phyloP scores from a whole-genome alignment of 2,888 invertebrate species.

The Lycophotia porphyrea region DNA sequence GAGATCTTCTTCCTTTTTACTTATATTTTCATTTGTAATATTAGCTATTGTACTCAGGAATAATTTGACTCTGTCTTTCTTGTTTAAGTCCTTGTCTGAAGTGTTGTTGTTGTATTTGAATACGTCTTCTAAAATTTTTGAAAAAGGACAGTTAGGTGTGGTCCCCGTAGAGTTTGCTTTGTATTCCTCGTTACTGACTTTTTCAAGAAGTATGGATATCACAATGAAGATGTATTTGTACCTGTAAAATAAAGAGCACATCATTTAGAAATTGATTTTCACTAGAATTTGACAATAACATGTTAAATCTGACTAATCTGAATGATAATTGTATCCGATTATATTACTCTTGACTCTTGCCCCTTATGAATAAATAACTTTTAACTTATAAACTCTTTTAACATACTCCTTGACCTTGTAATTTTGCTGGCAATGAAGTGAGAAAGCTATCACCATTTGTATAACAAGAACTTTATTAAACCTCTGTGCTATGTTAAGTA shows the following conservation, averaged over 20 bases:
- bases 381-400: slow-evolving; percentile 4
- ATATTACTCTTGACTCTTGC: slow-evolving; percentile 10
- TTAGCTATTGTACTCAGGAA: slow-evolving; percentile 90
- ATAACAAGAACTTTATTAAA: background rate
- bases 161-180: slow-evolving; percentile 63
- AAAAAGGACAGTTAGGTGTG: slow-evolving; percentile 82
- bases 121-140: slow-evolving; percentile 86
- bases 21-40: slow-evolving; percentile 76
- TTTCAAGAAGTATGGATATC: slow-evolving; percentile 65
- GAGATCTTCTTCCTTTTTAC: slow-evolving; percentile 81
- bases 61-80: slow-evolving; percentile 89
- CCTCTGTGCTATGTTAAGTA: background rate
- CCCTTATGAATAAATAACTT: slow-evolving; percentile 7
- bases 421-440: slow-evolving; percentile 12
- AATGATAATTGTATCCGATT: background rate
- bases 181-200: slow-evolving; percentile 65
- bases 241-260: slow-evolving; percentile 71
- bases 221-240: slow-evolving; percentile 76
- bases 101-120: slow-evolving; percentile 82
- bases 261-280: background rate
- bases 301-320: background rate
- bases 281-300: background rate
- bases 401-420: slow-evolving; percentile 27
- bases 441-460: background rate
- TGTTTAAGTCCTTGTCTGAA: slow-evolving; percentile 65